Base-by-base conservation (phyloP, 1,140 invertebrate genomes). In the Drosophila repleta region DNA sequence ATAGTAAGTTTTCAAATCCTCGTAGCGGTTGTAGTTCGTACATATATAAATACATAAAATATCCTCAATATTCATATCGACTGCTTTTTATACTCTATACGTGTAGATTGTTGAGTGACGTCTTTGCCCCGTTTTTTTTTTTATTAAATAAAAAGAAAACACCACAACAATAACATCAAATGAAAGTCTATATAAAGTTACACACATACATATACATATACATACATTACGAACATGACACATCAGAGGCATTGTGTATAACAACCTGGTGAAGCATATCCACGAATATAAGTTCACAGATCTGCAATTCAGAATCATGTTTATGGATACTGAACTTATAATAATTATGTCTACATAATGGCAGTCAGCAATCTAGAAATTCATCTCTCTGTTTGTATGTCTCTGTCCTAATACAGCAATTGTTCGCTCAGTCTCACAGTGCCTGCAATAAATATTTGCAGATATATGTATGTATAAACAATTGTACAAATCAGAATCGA, bases 51-150 rank as follows among this genome's bases (percentile, higher is more conserved):
- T 53, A 53, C 21, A 32, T 55, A 57, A 17, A 55, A 73, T 67
- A 67, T 74, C 69, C 62, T 43, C 21, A 57, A 71, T 77, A 66
- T 82, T 77, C 53, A 74, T 81, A 74, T 82, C 69, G 74, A 82
- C 66, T 81, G 70, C 74, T 83, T 85, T 82, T 62, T 57, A 72
- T 75, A 67, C 56, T 85, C 82, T 85, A 79, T 55, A 79, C 82
- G 82, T 85, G 82, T 85, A 85, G 82, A 70, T 76, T 68, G 66
- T 85, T 88, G 83, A 87, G 81, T 85, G 66, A 87, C 82, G 83
- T 85, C 82, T 74, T 83, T 83, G 71, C 64, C 66, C 70, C 32
- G 62, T 39, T 43, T n/a, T 51, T 51, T 51, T 70, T 64, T 70
- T 64, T 49, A 49, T 24, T 68, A 49, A 43, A 67, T 48, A 37